These are phyloP conservation scores for Drosophila sulfurigaster DNA, from an alignment of 1,140 invertebrate species.

Conservation along the genomic window DNA sequence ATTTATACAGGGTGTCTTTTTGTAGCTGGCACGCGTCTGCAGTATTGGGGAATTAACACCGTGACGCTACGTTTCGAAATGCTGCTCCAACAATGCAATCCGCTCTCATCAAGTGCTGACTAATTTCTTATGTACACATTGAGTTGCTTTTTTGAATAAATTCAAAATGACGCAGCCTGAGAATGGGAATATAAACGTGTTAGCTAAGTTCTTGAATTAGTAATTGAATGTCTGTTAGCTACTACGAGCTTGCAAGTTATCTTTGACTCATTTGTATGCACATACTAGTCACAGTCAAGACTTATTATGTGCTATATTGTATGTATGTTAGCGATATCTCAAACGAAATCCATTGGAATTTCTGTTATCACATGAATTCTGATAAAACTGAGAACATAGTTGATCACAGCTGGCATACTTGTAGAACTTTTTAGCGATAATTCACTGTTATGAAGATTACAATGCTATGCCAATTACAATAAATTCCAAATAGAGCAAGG, in stretches of 20 bases:
- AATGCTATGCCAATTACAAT: slow-evolving; percentile 1
- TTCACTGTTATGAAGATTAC: background rate
- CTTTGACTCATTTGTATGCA: slow-evolving; percentile 10
- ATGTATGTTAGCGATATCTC: slow-evolving; percentile 24
- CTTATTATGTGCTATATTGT: background rate
- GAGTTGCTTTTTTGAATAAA: slow-evolving; percentile 12
- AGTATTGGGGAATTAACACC: slow-evolving; percentile 51
- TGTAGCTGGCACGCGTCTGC: slow-evolving; percentile 51
- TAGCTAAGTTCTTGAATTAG: slow-evolving; percentile 18
- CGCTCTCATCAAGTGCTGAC: slow-evolving; percentile 21
- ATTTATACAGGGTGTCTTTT: slow-evolving; percentile 64
- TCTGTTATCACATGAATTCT: slow-evolving; percentile 3
- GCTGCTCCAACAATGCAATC: slow-evolving; percentile 19
- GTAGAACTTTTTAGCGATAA: background rate
- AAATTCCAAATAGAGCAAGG: slow-evolving; percentile 17
- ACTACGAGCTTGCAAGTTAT: background rate
- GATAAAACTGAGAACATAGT: background rate
- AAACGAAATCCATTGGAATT: slow-evolving; percentile 1
- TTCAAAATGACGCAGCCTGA: slow-evolving; percentile 21
- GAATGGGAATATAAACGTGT: slow-evolving; percentile 24
- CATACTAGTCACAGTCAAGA: slow-evolving; percentile 8
- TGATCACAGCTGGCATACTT: background rate
- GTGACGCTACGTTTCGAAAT: slow-evolving; percentile 68
- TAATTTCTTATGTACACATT: slow-evolving; percentile 38
- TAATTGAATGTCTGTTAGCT: slow-evolving; percentile 9